Evolutionary conservation across 2,797 vertebrate genomes (phyloP).

Genomic region (Danio choprae): DNA sequence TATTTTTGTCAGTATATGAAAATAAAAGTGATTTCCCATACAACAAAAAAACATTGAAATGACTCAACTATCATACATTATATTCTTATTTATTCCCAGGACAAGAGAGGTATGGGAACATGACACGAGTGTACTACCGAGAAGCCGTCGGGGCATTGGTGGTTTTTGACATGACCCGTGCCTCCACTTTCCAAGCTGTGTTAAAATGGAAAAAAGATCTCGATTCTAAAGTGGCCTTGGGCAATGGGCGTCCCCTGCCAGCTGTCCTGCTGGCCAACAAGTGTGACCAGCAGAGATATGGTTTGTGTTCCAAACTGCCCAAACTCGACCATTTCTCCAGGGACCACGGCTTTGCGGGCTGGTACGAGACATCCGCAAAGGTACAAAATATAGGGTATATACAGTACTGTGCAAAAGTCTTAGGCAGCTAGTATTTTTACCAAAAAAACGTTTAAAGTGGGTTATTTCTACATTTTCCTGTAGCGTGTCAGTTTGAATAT

Average conservation of each 20-base stretch:
- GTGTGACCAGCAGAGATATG: conserved; percentile 75
- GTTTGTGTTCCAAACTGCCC: conserved; percentile 76
- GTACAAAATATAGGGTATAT: conserved; percentile 54
- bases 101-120: conserved; percentile 85
- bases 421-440: too few species aligned
- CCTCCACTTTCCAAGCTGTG: conserved; percentile 82
- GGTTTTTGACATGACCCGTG: conserved; percentile 82
- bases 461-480: too few species aligned
- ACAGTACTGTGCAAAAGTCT: too few species aligned
- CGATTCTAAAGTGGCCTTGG: conserved; percentile 81
- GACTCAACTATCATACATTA: not conserved
- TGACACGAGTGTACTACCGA: conserved; percentile 85
- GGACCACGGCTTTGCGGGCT: conserved; percentile 80
- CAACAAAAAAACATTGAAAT: too few species aligned
- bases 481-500: not conserved
- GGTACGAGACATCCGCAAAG: conserved; percentile 84
- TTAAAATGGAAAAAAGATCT: conserved; percentile 85
- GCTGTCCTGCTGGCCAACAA: conserved; percentile 82
- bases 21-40: not conserved
- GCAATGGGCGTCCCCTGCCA: conserved; percentile 78
- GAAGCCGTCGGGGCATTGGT: conserved; percentile 83
- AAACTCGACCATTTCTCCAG: conserved; percentile 78
- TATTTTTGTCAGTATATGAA: not conserved
- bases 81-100: conserved; percentile 64
- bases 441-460: too few species aligned